These are phyloP conservation scores for Ophonus ardosiacus DNA, from an alignment of 2,888 invertebrate species.

Conservation along the genomic window DNA sequence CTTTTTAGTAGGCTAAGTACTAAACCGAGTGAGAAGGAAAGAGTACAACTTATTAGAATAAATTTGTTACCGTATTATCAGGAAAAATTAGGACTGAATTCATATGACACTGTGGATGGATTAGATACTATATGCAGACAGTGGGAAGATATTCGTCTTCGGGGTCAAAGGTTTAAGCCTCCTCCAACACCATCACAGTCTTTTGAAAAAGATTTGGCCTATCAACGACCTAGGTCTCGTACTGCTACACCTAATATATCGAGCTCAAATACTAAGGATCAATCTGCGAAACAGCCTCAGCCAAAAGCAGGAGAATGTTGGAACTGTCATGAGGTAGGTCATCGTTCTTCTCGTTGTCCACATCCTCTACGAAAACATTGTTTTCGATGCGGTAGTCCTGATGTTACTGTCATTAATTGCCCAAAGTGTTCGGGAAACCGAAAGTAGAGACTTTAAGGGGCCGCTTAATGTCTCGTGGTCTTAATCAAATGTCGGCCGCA, in stretches of 20 bases:
- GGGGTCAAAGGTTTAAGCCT: background rate
- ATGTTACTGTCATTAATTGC: no score
- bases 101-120: background rate
- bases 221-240: background rate
- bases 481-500: background rate
- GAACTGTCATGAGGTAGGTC: no score
- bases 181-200: background rate
- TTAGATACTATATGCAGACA: background rate
- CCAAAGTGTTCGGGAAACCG: no score
- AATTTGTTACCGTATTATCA: constrained; percentile 6
- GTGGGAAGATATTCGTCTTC: background rate
- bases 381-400: no score
- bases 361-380: no score
- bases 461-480: background rate
- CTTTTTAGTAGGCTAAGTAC: constrained; percentile 12
- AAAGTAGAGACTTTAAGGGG: background rate
- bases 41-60: background rate
- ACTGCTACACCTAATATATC: background rate
- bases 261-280: background rate
- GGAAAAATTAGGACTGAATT: background rate
- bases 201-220: constrained; percentile 30
- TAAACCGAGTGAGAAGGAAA: background rate
- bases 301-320: constrained; percentile 6
- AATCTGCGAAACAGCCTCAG: constrained; percentile 58
- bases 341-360: no score